Evolutionary conservation across 2,888 invertebrate species (phyloP).

Genomic region (Scaptodrosophila latifasciaeformis): DNA sequence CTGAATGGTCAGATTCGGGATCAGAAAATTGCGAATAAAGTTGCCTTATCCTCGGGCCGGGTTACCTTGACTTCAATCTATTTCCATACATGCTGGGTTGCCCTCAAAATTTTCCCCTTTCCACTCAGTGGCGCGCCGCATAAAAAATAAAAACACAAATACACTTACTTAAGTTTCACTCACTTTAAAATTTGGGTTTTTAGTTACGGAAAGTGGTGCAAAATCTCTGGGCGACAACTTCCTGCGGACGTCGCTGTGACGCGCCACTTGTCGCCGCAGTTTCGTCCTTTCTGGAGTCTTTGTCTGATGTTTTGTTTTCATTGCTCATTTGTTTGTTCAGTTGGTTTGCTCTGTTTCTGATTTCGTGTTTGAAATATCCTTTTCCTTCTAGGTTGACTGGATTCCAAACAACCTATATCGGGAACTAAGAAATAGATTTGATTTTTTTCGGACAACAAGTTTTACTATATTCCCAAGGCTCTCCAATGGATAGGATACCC

Average conservation of each 20-base stretch:
- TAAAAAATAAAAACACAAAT: slow-evolving; percentile 19
- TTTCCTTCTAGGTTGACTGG: too few relatives aligned
- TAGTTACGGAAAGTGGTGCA: slow-evolving; percentile 34
- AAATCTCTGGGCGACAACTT: slow-evolving; percentile 22
- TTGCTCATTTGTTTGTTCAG: slow-evolving; percentile 45
- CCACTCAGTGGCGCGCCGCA: slow-evolving; percentile 5
- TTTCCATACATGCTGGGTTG: slow-evolving; percentile 23
- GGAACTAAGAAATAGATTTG: too few relatives aligned
- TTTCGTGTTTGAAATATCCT: slow-evolving; percentile 36
- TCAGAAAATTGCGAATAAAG: slow-evolving; percentile 20
- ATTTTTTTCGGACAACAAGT: too few relatives aligned
- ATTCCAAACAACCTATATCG: too few relatives aligned
- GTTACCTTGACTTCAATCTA: slow-evolving; percentile 43
- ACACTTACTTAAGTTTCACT: slow-evolving; percentile 22
- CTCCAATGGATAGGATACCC: slow-evolving; percentile 26
- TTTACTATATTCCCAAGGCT: too few relatives aligned
- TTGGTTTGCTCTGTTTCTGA: slow-evolving; percentile 24
- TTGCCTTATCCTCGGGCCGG: slow-evolving; percentile 15
- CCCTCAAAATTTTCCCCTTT: not conserved
- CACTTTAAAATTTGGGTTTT: slow-evolving; percentile 33
- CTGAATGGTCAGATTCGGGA: slow-evolving; percentile 12
- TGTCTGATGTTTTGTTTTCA: slow-evolving; percentile 27
- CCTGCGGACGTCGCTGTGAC: slow-evolving; percentile 32
- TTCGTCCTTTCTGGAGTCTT: slow-evolving; percentile 16
- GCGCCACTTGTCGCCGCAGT: slow-evolving; percentile 42